Percentiles rank a stretch among this genome's conserved stretches.
phyloP scores from a whole-genome alignment of 2,888 invertebrate species.

The Proisotoma minuta region DNA sequence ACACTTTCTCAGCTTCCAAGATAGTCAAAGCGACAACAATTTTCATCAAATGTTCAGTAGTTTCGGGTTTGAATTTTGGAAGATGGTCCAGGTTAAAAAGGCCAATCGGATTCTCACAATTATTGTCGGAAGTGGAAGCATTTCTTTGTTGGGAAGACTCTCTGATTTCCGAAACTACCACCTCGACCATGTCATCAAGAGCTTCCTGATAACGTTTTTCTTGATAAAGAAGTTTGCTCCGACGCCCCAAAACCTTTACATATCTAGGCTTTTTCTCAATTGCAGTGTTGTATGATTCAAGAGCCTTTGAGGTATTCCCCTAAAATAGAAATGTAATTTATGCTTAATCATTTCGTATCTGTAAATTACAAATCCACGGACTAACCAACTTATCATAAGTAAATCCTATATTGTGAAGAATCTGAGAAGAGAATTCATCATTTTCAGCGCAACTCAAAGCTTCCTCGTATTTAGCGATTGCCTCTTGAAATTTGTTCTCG shows the following conservation, averaged over 20 bases:
- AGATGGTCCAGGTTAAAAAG: too few species aligned
- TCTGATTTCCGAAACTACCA: conserved; percentile 12
- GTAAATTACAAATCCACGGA: not conserved
- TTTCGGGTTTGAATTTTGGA: too few species aligned
- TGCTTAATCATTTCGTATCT: too few species aligned
- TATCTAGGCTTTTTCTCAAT: conserved; percentile 6
- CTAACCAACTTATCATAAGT: conserved; percentile 28
- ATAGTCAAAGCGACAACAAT: not conserved
- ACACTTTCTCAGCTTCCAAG: conserved; percentile 14
- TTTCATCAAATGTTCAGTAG: not conserved
- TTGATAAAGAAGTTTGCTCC: not conserved
- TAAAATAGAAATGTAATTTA: too few species aligned
- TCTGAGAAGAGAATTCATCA: conserved; percentile 19
- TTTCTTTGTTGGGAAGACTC: conserved; percentile 7
- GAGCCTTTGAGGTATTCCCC: too few species aligned
- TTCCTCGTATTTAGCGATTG: conserved; percentile 24
- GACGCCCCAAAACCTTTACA: conserved; percentile 12
- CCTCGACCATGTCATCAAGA: conserved; percentile 4
- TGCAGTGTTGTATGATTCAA: conserved; percentile 24
- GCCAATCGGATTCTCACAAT: not conserved
- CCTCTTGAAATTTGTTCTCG: conserved; percentile 19
- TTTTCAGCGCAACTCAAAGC: conserved; percentile 9
- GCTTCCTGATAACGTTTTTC: conserved; percentile 6
- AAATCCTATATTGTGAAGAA: conserved; percentile 30
- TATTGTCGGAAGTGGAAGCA: not conserved